Evolutionary conservation across 2,888 invertebrate species (phyloP), one percentile per base, ranked within the genome.

Genomic region (Dynastes grantii): DNA sequence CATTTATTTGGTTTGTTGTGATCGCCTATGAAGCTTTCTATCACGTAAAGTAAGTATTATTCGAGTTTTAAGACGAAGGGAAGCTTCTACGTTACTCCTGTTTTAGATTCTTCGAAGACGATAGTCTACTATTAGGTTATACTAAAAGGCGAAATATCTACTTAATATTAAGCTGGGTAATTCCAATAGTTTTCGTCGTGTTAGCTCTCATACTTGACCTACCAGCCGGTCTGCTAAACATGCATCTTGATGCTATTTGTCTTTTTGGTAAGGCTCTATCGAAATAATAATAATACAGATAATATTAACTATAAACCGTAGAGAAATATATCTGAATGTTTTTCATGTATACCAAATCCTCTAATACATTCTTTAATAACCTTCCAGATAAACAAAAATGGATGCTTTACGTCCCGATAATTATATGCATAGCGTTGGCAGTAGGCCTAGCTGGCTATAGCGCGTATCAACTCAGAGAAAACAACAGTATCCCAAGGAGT

Each of bases 1-100:
- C 87, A 1, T 87, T 87, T 77, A 80, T 84, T 1, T 86, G 87
- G 86, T 78, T 87, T 51, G 81, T 82, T 13, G 83, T 85, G 76
- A 80, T 87, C 37, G 86, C 86, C 76, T 77, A 83, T 65, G 87
- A 88, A 80, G 83, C 86, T 8, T 83, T 83, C 45, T 84, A 84
- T 76, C 83, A 85, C 77, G 83, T 87, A 5, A 83, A 79, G 87
- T 87, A 83, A 83, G 85, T 83, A 49, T 16, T 49, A 16, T 6
- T 8, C 1, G 5, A 5, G 1, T 13, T 5, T 5, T 37, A 8
- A 37, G 5, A n/a, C 9, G 53, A 29, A 45, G n/a, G 27, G 1
- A 49, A 13, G 9, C 27, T 49, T 5, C n/a, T 53, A 16, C 6
- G n/a, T 53, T n/a, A 2, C 13, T 53, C 1, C 11, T 58, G 13